Percentiles rank a stretch among this genome's conserved stretches.
phyloP scores from a whole-genome alignment of 2,797 vertebrate genomes.

The Takifugu ocellatus region DNA sequence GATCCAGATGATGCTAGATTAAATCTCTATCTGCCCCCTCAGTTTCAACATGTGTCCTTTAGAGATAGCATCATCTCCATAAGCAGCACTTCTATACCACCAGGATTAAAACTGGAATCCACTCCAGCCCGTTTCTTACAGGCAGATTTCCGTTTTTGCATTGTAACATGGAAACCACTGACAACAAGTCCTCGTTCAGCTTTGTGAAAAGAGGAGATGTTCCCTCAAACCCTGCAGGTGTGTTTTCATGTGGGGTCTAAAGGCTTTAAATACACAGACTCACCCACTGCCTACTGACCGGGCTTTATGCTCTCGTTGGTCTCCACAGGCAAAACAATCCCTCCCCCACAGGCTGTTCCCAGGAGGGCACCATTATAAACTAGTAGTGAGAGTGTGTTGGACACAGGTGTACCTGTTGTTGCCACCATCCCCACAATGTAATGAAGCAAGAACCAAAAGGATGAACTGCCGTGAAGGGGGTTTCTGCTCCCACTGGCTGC shows the following conservation, averaged over 20 bases:
- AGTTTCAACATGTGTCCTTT: too few species aligned
- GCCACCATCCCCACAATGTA: slow-evolving; percentile 62
- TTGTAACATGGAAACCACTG: too few species aligned
- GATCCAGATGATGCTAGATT: too few species aligned
- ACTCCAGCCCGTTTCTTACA: too few species aligned
- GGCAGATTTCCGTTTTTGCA: too few species aligned
- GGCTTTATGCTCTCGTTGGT: slow-evolving; percentile 28
- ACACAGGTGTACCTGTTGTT: slow-evolving; percentile 48
- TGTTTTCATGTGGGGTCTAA: slow-evolving; percentile 38
- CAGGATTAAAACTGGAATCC: slow-evolving; percentile 1
- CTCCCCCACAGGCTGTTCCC: slow-evolving; percentile 19
- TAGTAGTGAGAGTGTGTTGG: slow-evolving; percentile 37
- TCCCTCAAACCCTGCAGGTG: slow-evolving; percentile 19
- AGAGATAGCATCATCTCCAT: slow-evolving; percentile 24
- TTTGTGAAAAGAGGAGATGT: slow-evolving; percentile 4
- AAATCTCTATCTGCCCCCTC: too few species aligned
- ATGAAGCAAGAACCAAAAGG: slow-evolving; percentile 70
- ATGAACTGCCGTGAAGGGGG: slow-evolving; percentile 67
- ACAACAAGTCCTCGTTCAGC: slow-evolving; percentile 14
- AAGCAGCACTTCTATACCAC: background rate
- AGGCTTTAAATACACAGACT: slow-evolving; percentile 35
- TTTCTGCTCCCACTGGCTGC: slow-evolving; percentile 60
- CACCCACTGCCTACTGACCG: slow-evolving; percentile 33
- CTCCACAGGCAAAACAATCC: slow-evolving; percentile 29
- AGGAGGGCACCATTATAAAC: slow-evolving; percentile 51